Base-by-base conservation (phyloP, 2,888 invertebrate genomes). In the Perdita meconis region DNA sequence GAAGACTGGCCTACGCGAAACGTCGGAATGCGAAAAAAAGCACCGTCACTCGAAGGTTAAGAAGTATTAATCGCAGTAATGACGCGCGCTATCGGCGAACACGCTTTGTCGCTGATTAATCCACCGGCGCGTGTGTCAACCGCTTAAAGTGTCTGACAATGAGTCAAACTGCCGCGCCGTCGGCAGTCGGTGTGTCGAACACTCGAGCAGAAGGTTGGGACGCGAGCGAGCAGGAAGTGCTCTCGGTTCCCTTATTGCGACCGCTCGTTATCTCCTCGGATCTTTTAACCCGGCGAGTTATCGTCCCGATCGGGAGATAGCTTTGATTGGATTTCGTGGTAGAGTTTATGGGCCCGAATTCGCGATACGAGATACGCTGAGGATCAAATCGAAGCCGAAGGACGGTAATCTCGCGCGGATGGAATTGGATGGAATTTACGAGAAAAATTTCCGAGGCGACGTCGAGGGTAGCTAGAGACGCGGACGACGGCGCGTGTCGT, bases 51-150 rank as follows among this genome's bases (percentile, higher is more conserved):
- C 42, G 42, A 60, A 50, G 70, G 51, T 70, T 57, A 36, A 63
- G 36, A 50, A 22, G 36, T 53, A 53, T 53, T 71, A 59, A 74
- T 71, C 74, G 72, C 59, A 1, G 19, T n/a, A 3, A 24, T 36
- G 61, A 73, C 69, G 56, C 34, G 36, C 19, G 56, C 22, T 50
- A 57, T 64, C 59, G 53, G 24, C 55, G 38, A 55, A 24, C 61
- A 36, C 16, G 50, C 38, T 47, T 1, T 19, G 24, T 13, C 19
- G 61, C 47, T 47, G 75, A 83, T 81, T 84, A 76, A 84, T 83
- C 79, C 19, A 26, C 16, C 44, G 53, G 61, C 73, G 79, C 10
- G 22, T 70, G 79, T 73, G 81, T 73, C 73, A 81, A 70, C 59
- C 55, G 72, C 40, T 71, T 47, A 53, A 47, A 70, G 50, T 67